Base-by-base conservation (phyloP, 2,113 vertebrate genomes). In the Theristicus caerulescens region DNA sequence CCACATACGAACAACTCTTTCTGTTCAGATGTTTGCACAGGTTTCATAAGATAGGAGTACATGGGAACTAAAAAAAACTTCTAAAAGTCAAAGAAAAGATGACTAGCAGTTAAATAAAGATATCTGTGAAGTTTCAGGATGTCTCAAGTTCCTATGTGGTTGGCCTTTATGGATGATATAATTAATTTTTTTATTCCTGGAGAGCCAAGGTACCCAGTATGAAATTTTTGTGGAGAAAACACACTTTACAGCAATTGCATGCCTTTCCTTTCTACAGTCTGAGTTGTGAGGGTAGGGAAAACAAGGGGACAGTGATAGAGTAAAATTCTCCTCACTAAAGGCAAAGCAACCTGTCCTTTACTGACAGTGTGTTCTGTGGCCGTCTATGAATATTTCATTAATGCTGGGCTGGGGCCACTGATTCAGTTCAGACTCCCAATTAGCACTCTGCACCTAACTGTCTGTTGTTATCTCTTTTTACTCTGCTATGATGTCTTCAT, bases 371-470 rank as follows among this genome's bases (percentile, higher is more conserved):
- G 94, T 76, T 72, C 77, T 96, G 95, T 93, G 93, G 88, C 81
- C 7, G 0, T 80, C 95, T 92, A 95, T 95, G 96, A 96, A 95
- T 97, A 97, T 96, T 97, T 97, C 96, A 97, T 97, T 97, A 96
- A 85, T 82, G 93, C 86, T 94, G 73, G 78, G 84, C 91, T 95
- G 94, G 88, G 95, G 93, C 91, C 91, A 93, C 93, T 85, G 91
- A 80, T 96, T 97, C 95, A 96, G 96, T 95, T 96, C 97, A 97
- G 88, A 95, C 91, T 97, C 93, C 94, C 97, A 96, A 95, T 96
- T 97, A 97, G 94, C 95, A 94, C 96, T 93, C 83, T 97, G 96
- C 91, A 96, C 94, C 88, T 88, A 94, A 96, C 96, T 97, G 95
- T 96, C 96, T 97, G 95, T 89, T 95, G 95, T 95, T 96, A 96